phyloP scores from a whole-genome alignment of 2,113 vertebrate genomes.

The Stercorarius parasiticus region DNA sequence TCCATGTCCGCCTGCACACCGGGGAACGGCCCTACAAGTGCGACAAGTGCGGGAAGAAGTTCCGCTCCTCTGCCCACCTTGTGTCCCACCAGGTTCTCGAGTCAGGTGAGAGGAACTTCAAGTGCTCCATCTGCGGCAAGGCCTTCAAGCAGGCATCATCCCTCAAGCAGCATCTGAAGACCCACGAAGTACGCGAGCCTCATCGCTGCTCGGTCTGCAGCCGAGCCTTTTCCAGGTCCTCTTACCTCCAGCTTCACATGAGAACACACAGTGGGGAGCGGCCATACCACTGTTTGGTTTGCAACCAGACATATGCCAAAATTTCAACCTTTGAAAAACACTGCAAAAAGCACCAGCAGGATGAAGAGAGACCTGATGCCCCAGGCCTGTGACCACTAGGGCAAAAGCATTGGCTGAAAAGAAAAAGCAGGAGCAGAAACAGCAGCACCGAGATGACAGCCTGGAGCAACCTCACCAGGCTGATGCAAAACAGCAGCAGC shows the following conservation, averaged over 20 bases:
- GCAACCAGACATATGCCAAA: conserved; percentile 68
- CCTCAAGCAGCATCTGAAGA: conserved; percentile 43
- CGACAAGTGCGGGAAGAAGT: not conserved
- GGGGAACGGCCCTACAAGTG: conserved; percentile 10
- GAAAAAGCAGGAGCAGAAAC: not conserved
- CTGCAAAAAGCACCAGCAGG: conserved; percentile 66
- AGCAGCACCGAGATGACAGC: accelerated
- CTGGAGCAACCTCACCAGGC: not conserved
- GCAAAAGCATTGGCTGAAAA: not conserved
- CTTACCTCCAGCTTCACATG: conserved; percentile 67
- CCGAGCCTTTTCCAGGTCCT: conserved; percentile 58
- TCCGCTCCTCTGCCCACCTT: not conserved
- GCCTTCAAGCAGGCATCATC: conserved; percentile 7
- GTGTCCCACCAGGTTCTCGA: not conserved
- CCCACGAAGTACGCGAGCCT: not conserved
- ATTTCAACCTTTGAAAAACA: conserved; percentile 72
- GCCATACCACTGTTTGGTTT: conserved; percentile 75
- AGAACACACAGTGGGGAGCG: conserved; percentile 45
- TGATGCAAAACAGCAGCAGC: not conserved
- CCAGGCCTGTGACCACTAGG: not conserved
- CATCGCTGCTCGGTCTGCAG: not conserved
- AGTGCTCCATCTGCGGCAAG: not conserved
- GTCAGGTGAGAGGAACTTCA: conserved; percentile 58
- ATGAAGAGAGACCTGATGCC: not conserved
- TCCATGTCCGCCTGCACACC: not conserved